A percentile compares a stretch with the other conserved stretches of the same genome.
Conservation (phyloP, 2,113 vertebrate genomes). For the Tachycineta bicolor region DNA sequence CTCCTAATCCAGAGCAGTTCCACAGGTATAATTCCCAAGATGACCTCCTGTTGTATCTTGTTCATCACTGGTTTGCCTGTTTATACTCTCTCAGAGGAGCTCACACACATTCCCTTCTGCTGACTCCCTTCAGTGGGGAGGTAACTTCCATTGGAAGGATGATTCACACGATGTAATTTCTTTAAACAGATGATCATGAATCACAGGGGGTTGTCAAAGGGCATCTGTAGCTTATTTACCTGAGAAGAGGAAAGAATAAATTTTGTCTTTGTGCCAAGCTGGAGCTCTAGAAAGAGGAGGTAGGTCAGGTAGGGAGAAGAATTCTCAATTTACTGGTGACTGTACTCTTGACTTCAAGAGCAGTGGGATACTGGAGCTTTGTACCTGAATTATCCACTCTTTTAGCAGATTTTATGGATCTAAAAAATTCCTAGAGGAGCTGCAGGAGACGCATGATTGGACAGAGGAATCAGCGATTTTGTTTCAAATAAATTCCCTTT, state of each 20-base stretch:
- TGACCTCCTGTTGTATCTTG: not conserved
- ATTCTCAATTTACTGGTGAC: not conserved
- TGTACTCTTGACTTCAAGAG: not conserved
- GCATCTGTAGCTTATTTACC: not conserved
- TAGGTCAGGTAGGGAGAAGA: not conserved
- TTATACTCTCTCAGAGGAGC: not conserved
- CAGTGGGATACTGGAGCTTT: not conserved
- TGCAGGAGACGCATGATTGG: not conserved
- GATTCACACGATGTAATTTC: not conserved
- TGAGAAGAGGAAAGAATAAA: not conserved
- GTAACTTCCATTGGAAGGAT: not conserved
- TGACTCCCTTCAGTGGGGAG: not conserved
- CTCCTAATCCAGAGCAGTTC: not conserved
- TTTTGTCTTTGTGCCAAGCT: not conserved
- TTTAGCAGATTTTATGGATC: not conserved
- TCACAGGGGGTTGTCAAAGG: not conserved
- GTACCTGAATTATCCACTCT: not conserved
- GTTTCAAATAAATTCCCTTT: not conserved
- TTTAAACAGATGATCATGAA: slow-evolving; percentile 4
- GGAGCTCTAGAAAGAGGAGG: not conserved
- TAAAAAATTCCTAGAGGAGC: not conserved
- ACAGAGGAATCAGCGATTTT: not conserved
- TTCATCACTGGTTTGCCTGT: not conserved
- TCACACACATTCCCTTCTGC: not conserved
- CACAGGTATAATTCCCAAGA: not conserved